Conservation (phyloP, 2,888 invertebrate genomes). For the Drosophila neutralis region DNA sequence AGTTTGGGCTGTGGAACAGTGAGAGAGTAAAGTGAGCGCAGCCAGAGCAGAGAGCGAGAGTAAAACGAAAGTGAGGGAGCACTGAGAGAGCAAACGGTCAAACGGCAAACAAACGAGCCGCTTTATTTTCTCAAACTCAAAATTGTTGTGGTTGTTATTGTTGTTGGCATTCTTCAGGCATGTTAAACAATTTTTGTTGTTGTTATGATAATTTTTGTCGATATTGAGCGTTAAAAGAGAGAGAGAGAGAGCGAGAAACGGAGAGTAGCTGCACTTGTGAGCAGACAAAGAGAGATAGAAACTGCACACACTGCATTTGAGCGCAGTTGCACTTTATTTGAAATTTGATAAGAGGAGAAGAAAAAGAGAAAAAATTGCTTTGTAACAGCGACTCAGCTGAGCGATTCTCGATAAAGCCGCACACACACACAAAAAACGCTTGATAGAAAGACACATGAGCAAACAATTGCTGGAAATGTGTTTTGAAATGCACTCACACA, state of each 20-base stretch:
- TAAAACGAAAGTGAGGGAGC: constrained; percentile 7
- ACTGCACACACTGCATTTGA: constrained; percentile 11
- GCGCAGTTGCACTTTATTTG: constrained; percentile 58
- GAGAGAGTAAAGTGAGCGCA: constrained; percentile 8
- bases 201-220: constrained; percentile 11
- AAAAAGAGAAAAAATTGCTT: constrained; percentile 41
- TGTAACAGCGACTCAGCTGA: constrained; percentile 58
- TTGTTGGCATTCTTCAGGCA: constrained; percentile 46
- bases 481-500: constrained; percentile 36
- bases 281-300: not conserved
- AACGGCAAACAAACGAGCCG: constrained; percentile 58
- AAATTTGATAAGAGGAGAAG: constrained; percentile 68
- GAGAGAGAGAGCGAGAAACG: not conserved
- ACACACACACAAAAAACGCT: constrained; percentile 8
- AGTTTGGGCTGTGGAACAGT: constrained; percentile 49
- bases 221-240: constrained; percentile 9
- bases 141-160: constrained; percentile 31
- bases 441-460: constrained; percentile 43
- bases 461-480: constrained; percentile 52
- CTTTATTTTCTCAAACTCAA: constrained; percentile 56
- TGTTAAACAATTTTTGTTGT: constrained; percentile 19
- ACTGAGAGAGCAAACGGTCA: constrained; percentile 2
- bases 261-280: constrained; percentile 28
- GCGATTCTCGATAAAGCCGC: constrained; percentile 58
- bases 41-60: constrained; percentile 9